Percentiles rank a stretch among this genome's conserved stretches.
Conservation (phyloP, 2,113 vertebrate genomes). For the Helogale parvula region DNA sequence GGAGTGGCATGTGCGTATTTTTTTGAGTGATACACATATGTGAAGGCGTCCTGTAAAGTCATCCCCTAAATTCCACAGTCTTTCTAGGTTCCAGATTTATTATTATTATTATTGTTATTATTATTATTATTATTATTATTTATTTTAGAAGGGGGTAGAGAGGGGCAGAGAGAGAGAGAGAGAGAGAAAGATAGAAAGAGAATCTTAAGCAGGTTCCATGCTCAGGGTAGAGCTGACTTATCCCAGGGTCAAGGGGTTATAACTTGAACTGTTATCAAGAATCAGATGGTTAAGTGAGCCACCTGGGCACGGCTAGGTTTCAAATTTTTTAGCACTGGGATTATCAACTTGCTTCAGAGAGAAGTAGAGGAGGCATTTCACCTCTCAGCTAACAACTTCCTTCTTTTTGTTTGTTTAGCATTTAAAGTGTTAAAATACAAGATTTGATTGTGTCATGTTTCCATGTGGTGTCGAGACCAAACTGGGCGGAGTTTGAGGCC, state of each 20-base stretch:
- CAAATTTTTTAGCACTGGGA: not conserved
- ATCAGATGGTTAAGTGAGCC: too few species aligned
- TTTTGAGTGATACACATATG: not conserved
- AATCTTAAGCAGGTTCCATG: too few species aligned
- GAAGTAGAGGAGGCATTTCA: not conserved
- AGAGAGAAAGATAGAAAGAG: too few species aligned
- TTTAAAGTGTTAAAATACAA: conserved; percentile 16
- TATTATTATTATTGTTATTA: too few species aligned
- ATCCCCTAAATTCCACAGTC: not conserved
- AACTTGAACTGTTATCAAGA: too few species aligned
- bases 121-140: too few species aligned
- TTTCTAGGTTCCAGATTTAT: not conserved
- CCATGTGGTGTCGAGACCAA: not conserved
- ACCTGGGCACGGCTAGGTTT: not conserved
- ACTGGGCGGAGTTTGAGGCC: not conserved
- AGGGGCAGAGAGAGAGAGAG: too few species aligned
- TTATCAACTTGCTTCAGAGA: not conserved
- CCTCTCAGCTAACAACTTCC: not conserved
- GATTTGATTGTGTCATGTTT: not conserved
- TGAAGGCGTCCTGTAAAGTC: not conserved
- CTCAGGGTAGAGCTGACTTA: too few species aligned
- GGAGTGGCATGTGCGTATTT: not conserved
- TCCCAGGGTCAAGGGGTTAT: too few species aligned
- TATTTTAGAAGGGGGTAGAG: too few species aligned
- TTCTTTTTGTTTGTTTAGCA: not conserved